Percentiles rank a stretch among this genome's conserved stretches.
Evolutionary conservation across 2,888 invertebrate genomes (phyloP).

Genomic region (Lordiphosa andalusiaca): DNA sequence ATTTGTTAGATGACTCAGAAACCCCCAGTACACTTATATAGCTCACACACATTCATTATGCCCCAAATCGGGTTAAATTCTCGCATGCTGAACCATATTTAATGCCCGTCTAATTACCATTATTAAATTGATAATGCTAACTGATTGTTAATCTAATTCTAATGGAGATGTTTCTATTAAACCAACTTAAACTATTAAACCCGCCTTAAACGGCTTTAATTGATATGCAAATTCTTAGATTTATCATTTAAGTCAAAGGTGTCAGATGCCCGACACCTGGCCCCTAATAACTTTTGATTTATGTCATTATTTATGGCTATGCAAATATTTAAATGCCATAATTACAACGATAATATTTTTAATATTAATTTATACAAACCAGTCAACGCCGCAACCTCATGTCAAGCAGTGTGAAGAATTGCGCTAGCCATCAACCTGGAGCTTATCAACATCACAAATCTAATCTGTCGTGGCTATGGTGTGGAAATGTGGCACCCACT

Average conservation of each 20-base stretch:
- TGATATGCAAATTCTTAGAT: background rate
- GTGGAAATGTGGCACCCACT: slow-evolving; percentile 6
- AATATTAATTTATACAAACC: slow-evolving; percentile 4
- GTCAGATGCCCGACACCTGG: no score
- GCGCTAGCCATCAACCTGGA: slow-evolving; percentile 20
- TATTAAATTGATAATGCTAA: slow-evolving; percentile 3
- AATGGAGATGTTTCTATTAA: background rate
- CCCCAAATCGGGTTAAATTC: no score
- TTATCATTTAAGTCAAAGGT: no score
- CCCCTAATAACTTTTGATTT: no score
- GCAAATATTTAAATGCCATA: no score
- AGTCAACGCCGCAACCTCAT: slow-evolving; percentile 11
- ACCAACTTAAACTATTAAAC: background rate
- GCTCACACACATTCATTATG: no score
- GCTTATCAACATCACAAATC: slow-evolving; percentile 28
- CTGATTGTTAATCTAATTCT: background rate
- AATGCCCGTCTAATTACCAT: slow-evolving; percentile 6
- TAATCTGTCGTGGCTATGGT: slow-evolving; percentile 29
- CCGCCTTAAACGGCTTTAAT: background rate
- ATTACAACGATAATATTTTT: no score
- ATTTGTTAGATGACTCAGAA: no score
- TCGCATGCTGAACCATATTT: slow-evolving; percentile 1
- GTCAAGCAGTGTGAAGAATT: slow-evolving; percentile 2
- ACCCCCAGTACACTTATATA: no score
- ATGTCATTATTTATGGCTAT: no score